Conservation (phyloP, 2,888 invertebrate genomes). For the Alentia gelatinosa region DNA sequence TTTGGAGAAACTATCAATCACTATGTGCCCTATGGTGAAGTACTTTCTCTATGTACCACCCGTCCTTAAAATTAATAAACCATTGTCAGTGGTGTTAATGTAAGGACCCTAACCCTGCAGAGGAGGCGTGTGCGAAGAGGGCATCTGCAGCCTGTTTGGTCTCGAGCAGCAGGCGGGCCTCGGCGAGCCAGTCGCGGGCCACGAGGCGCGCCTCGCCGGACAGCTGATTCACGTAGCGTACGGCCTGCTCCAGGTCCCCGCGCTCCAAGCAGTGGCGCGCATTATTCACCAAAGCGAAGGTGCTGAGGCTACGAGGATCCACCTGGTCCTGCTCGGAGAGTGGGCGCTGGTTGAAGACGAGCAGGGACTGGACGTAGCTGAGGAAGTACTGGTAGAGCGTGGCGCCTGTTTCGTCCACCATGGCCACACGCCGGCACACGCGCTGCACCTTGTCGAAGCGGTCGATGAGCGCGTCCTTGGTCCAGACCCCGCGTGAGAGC, state of each 20-base stretch:
- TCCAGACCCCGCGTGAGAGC: slow-evolving; percentile 90
- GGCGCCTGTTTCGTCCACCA: slow-evolving; percentile 94
- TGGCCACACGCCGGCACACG: slow-evolving; percentile 90
- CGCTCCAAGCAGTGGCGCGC: slow-evolving; percentile 91
- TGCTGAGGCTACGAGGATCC: slow-evolving; percentile 84
- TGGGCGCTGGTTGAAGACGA: slow-evolving; percentile 83
- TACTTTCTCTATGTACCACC: no score
- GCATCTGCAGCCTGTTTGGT: slow-evolving; percentile 94
- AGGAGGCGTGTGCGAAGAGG: slow-evolving; percentile 85
- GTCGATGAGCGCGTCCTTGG: slow-evolving; percentile 91
- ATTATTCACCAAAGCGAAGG: slow-evolving; percentile 93
- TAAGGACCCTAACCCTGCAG: slow-evolving; percentile 76
- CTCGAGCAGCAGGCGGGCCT: slow-evolving; percentile 90
- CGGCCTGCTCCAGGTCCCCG: slow-evolving; percentile 91
- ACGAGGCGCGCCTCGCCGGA: slow-evolving; percentile 93
- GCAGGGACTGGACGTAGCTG: slow-evolving; percentile 93
- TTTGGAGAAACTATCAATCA: no score
- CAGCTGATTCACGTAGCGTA: slow-evolving; percentile 91
- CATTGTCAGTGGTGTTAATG: no score
- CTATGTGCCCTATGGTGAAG: no score
- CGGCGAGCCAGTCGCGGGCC: slow-evolving; percentile 92
- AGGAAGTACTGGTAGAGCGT: slow-evolving; percentile 87
- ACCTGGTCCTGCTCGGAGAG: slow-evolving; percentile 67
- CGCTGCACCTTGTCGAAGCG: slow-evolving; percentile 85
- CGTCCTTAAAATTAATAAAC: no score